Evolutionary conservation across 2,113 vertebrate species (phyloP), one percentile per base, ranked within the genome.

Genomic region (Vidua macroura): DNA sequence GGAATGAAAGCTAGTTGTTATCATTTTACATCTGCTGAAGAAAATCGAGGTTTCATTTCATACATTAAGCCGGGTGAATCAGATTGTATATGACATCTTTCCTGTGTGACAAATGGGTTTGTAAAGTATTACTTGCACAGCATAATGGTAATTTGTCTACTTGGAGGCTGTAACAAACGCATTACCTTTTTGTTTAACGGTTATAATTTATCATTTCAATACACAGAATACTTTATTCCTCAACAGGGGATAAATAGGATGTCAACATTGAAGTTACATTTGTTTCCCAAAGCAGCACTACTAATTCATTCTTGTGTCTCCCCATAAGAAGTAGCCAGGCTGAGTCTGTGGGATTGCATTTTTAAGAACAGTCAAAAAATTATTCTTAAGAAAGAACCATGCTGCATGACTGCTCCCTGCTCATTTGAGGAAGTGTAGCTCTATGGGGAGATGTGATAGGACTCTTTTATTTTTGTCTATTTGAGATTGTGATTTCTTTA

Each of bases 81-180:
- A 95, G 87, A 97, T 96, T 93, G 75, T 85, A 70, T 66, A 92
- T 90, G 95, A 96, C 93, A 95, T 46, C 49, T 96, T 85, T 95
- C 70, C 60, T 41, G 56, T n/a, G 78, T 98, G 97, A 97, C 96
- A 96, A 97, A 97, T 97, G 91, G 80, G 73, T 96, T 97, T 97
- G 77, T 95, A 77, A 96, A 96, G 87, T 93, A 87, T 97, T 87
- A 94, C 78, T 95, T 93, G 67, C 83, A 85, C 41, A 88, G 76
- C 64, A 56, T 95, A 91, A 92, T 91, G 92, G 80, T 92, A 95
- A 97, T 97, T 95, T 96, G 83, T 96, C 96, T 96, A 93, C 94
- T 92, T 21, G 9, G 39, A 95, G 82, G 68, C 93, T 88, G 91
- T 92, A 94, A 96, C 90, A 96, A 95, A 83, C 12, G 18, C 43